phyloP scores from a whole-genome alignment of 2,797 vertebrate genomes.

The Chromobotia macracanthus region DNA sequence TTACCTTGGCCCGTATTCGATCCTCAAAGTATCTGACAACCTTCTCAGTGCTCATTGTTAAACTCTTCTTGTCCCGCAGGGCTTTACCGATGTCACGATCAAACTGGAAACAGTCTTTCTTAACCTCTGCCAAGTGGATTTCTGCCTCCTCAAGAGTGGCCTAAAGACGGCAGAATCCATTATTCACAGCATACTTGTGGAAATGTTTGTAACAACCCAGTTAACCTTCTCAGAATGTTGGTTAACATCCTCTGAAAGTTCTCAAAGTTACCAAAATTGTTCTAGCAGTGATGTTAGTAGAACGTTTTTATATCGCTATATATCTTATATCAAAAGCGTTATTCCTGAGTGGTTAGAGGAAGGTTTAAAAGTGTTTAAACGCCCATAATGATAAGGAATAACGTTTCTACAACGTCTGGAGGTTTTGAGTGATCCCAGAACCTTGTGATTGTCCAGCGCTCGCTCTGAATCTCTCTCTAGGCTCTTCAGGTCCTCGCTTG shows the following conservation, averaged over 20 bases:
- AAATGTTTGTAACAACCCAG: background rate
- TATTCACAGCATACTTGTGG: background rate
- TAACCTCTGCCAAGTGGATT: constrained; percentile 69
- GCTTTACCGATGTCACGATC: constrained; percentile 72
- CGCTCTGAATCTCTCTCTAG: constrained; percentile 64
- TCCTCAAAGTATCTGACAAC: constrained; percentile 77
- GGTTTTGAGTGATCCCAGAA: too few species aligned
- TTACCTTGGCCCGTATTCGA: constrained; percentile 73
- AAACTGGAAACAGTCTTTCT: constrained; percentile 73
- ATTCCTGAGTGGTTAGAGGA: too few species aligned
- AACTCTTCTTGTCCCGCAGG: constrained; percentile 68
- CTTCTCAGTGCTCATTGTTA: constrained; percentile 70
- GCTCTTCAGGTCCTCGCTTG: constrained; percentile 65
- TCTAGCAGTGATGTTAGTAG: too few species aligned
- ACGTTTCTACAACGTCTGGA: too few species aligned
- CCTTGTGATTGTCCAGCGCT: constrained; percentile 70
- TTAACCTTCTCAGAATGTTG: too few species aligned
- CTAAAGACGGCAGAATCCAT: constrained; percentile 55
- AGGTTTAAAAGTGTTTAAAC: too few species aligned
- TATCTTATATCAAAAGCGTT: too few species aligned
- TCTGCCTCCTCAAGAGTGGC: constrained; percentile 77
- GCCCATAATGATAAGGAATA: too few species aligned
- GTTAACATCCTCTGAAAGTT: too few species aligned
- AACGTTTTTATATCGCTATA: too few species aligned
- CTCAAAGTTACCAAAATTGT: too few species aligned